Conservation (phyloP, 2,888 invertebrate species). For the Drosophila monieri region DNA sequence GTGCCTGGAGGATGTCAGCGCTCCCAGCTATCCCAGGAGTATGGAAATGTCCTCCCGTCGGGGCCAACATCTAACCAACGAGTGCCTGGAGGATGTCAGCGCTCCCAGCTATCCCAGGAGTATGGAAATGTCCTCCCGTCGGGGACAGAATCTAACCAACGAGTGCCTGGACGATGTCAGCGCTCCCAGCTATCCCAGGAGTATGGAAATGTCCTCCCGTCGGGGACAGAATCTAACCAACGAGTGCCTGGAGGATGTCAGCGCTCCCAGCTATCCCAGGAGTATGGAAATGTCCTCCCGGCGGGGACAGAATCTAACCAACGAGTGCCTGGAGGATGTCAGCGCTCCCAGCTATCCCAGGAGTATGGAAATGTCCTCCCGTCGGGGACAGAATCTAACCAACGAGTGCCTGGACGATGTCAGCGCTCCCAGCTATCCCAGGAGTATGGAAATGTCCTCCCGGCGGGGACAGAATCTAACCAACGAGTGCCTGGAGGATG, state of each 20-base stretch:
- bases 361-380: constrained; percentile 14
- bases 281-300: constrained; percentile 4
- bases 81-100: constrained; percentile 17
- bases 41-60: constrained; percentile 16
- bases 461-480: constrained; percentile 13
- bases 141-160: constrained; percentile 14
- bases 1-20: constrained; percentile 17
- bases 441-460: too few relatives aligned
- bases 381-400: constrained; percentile 7
- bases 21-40: too few relatives aligned
- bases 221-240: constrained; percentile 15
- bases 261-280: neutral
- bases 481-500: constrained; percentile 18
- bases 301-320: constrained; percentile 12
- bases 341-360: constrained; percentile 12
- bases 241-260: constrained; percentile 16
- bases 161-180: constrained; percentile 20
- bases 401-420: constrained; percentile 20
- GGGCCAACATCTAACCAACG: constrained; percentile 14
- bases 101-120: too few relatives aligned
- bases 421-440: constrained; percentile 8
- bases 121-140: constrained; percentile 10
- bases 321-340: constrained; percentile 19
- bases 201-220: constrained; percentile 20
- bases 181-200: too few relatives aligned